These are phyloP conservation scores for Craniophora ligustri DNA, from an alignment of 2,888 invertebrate genomes.

Conservation along the genomic window DNA sequence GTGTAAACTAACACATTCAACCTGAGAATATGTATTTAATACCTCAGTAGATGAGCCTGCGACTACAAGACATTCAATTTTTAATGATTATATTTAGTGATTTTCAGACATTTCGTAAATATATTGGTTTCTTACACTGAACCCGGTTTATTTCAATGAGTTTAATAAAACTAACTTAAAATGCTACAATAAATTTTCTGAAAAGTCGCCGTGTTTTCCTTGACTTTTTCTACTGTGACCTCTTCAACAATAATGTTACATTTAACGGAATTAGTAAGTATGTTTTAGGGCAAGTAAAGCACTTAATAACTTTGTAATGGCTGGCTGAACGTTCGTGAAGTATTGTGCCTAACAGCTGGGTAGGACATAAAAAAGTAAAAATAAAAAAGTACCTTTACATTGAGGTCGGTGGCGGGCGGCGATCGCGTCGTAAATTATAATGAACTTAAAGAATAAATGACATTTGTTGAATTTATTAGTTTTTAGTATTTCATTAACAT, in stretches of 20 bases:
- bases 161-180: too few relatives aligned
- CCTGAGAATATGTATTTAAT: too few relatives aligned
- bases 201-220: too few relatives aligned
- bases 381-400: conserved; percentile 34
- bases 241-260: conserved; percentile 7
- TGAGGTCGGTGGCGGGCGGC: conserved; percentile 8
- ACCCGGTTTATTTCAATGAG: too few relatives aligned
- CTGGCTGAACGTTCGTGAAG: conserved; percentile 32
- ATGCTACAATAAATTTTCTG: not conserved
- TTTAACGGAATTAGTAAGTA: conserved; percentile 24
- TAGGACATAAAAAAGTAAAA: conserved; percentile 40
- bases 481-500: not conserved
- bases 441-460: conserved; percentile 14
- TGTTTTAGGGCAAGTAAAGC: conserved; percentile 29
- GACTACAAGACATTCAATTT: too few relatives aligned
- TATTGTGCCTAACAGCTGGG: conserved; percentile 38
- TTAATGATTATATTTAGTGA: too few relatives aligned
- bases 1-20: too few relatives aligned
- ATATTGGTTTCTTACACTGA: too few relatives aligned
- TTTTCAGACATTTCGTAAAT: too few relatives aligned
- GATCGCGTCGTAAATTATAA: conserved; percentile 17
- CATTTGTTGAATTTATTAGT: conserved; percentile 1
- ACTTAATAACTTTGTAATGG: conserved; percentile 51
- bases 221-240: conserved; percentile 30
- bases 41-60: too few relatives aligned